phyloP scores from a whole-genome alignment of 2,113 vertebrate species.

The Hypocryptadius cinnamomeus region DNA sequence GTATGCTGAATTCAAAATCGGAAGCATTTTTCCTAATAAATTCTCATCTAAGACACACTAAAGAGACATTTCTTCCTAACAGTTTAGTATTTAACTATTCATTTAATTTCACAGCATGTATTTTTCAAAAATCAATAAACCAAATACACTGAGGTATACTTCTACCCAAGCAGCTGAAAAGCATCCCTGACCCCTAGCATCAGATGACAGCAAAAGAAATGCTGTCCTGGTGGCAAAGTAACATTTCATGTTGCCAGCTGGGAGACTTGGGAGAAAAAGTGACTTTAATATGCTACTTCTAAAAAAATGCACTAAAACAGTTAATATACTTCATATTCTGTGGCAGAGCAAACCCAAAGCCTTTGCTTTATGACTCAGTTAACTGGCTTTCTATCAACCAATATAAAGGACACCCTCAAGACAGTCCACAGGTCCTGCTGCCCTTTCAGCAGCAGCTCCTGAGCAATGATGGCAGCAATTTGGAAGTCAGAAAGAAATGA shows the following conservation, averaged over 20 bases:
- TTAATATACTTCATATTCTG: not conserved
- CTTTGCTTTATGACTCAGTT: not conserved
- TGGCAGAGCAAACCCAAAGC: not conserved
- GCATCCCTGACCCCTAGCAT: not conserved
- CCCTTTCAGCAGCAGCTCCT: not conserved
- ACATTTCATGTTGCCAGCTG: not conserved
- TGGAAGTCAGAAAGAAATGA: not conserved
- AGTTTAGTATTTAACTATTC: not conserved
- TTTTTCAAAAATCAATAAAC: conserved; percentile 35
- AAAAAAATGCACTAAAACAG: not conserved
- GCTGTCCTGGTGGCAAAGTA: not conserved
- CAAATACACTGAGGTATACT: not conserved
- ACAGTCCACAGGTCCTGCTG: not conserved
- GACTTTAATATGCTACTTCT: not conserved
- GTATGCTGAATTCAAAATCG: not conserved
- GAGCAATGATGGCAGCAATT: not conserved
- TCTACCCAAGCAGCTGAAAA: not conserved
- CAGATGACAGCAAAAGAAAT: not conserved
- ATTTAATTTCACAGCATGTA: not conserved
- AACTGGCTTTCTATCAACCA: not conserved
- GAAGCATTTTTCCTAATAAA: not conserved
- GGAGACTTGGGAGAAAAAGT: not conserved
- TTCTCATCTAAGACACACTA: not conserved
- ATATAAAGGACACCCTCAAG: not conserved
- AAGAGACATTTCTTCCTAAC: not conserved